Conservation (phyloP, 30 jellyfish, hydroid and myxozoan species). For the Cassiopea xamachana region DNA sequence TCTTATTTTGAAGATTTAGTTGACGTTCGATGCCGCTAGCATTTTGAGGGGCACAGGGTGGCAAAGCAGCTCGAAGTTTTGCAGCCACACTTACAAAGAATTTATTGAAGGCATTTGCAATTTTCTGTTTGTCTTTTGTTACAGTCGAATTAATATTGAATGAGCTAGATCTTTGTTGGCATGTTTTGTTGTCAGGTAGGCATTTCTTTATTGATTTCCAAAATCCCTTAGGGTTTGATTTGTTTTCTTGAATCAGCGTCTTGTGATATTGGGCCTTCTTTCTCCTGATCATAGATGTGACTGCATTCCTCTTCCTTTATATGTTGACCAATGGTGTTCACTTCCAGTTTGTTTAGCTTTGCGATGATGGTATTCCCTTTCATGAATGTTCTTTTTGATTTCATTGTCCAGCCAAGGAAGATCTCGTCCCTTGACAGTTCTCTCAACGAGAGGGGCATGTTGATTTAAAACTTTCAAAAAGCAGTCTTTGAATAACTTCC, state of each 20-base stretch:
- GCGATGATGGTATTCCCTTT: conserved; percentile 60
- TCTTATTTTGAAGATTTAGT: conserved; percentile 42
- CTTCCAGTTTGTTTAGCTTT: conserved; percentile 60
- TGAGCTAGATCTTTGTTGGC: conserved; percentile 58
- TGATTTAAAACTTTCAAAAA: conserved; percentile 39
- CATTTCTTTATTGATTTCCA: conserved; percentile 72
- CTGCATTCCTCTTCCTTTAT: conserved; percentile 60
- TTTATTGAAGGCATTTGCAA: conserved; percentile 26
- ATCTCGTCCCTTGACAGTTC: conserved; percentile 57
- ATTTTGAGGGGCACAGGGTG: conserved; percentile 62
- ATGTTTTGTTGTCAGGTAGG: conserved; percentile 61
- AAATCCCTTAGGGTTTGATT: conserved; percentile 55
- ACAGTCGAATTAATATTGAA: conserved; percentile 42
- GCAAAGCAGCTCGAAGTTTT: conserved; percentile 71
- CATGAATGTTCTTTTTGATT: conserved; percentile 37
- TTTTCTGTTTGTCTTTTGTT: conserved; percentile 41
- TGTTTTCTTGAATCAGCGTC: conserved; percentile 64
- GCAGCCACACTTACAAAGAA: conserved; percentile 73
- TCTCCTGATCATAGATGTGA: conserved; percentile 51
- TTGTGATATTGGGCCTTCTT: conserved; percentile 41
- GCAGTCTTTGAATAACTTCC: conserved; percentile 61
- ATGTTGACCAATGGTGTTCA: conserved; percentile 71
- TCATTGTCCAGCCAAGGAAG: conserved; percentile 75
- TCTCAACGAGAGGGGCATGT: conserved; percentile 75
- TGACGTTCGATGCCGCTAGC: conserved; percentile 22